Conservation (phyloP, 2,888 invertebrate genomes). For the Pachymerium ferrugineum region DNA sequence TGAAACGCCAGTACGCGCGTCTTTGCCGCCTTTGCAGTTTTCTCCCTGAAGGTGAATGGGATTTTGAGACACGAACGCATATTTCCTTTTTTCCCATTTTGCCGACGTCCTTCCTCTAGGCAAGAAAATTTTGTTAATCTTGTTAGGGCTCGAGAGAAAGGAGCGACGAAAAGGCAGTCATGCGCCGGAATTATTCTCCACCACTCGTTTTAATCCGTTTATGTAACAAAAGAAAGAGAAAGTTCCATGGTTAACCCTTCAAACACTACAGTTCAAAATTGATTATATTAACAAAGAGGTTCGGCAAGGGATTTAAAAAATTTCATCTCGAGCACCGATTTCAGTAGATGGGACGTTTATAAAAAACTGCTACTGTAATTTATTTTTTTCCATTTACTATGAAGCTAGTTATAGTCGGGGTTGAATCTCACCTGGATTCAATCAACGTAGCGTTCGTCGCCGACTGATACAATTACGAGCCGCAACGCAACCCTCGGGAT, state of each 20-base stretch:
- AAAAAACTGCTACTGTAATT: no score
- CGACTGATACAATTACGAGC: conserved; percentile 11
- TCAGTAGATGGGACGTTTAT: no score
- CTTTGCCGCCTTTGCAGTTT: background rate
- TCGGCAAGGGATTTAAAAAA: background rate
- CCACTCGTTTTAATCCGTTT: conserved; percentile 18
- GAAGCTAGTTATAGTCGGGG: no score
- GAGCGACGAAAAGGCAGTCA: conserved; percentile 17
- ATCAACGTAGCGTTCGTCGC: background rate
- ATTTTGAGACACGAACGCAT: background rate
- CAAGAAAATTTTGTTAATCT: conserved; percentile 4
- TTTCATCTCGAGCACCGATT: background rate
- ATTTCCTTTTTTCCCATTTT: background rate
- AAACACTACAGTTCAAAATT: background rate
- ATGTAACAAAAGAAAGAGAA: conserved; percentile 5
- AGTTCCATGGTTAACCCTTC: background rate
- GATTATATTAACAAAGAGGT: background rate
- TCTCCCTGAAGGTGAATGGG: background rate
- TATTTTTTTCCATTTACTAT: no score
- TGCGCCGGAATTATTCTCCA: conserved; percentile 7
- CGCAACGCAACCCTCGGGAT: conserved; percentile 6
- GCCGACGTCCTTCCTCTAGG: background rate
- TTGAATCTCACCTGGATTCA: conserved; percentile 10
- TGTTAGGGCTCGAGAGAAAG: conserved; percentile 5
- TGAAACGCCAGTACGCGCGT: background rate